phyloP scores from a whole-genome alignment of 2,888 invertebrate species.

The Xanthia togata region DNA sequence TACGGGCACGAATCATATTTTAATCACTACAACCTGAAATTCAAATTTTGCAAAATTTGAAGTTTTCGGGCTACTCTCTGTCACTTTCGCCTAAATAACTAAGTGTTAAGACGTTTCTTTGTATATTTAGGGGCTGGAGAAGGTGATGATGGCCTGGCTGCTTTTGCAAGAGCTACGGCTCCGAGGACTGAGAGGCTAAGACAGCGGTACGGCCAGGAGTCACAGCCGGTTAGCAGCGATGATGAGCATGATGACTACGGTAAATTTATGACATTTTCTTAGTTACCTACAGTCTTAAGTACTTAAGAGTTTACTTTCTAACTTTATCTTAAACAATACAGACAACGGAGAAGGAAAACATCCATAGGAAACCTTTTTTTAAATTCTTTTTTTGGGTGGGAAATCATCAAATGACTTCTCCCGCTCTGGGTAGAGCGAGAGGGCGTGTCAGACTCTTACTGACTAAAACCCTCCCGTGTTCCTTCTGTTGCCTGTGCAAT shows the following conservation, averaged over 20 bases:
- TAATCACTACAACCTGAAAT: neutral
- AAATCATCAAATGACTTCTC: too few relatives aligned
- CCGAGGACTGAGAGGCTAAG: constrained; percentile 95
- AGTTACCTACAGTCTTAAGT: neutral
- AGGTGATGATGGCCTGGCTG: constrained; percentile 95
- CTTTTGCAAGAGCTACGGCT: constrained; percentile 96
- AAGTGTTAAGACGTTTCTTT: neutral
- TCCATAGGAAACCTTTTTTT: too few relatives aligned
- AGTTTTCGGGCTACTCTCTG: neutral
- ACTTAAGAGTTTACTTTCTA: neutral
- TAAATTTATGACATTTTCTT: constrained; percentile 58
- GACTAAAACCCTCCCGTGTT: too few relatives aligned
- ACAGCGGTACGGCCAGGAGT: constrained; percentile 92
- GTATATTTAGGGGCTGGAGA: constrained; percentile 86
- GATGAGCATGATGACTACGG: constrained; percentile 97
- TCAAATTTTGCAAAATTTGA: neutral
- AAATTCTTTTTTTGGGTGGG: too few relatives aligned
- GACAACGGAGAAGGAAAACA: neutral
- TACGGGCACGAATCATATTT: neutral
- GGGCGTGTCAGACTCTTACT: too few relatives aligned
- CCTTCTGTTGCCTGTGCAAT: too few relatives aligned
- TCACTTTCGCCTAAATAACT: too few relatives aligned
- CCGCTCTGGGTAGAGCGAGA: too few relatives aligned
- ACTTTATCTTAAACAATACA: neutral
- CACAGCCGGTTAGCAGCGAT: constrained; percentile 90